Conservation (phyloP, 2,888 invertebrate species). For the Nomada hirtipes region DNA sequence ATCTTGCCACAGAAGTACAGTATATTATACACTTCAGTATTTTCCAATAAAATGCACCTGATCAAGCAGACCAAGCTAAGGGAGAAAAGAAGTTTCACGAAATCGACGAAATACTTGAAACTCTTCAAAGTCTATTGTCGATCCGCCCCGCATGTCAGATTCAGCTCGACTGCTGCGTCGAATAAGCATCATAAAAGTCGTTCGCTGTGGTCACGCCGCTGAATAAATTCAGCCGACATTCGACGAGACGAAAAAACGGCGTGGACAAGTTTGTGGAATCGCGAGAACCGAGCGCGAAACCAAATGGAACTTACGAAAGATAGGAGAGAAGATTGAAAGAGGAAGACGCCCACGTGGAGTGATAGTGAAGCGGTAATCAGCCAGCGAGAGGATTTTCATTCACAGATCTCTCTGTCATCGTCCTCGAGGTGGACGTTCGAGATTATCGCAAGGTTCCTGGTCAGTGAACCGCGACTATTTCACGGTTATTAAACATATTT, state of each 20-base stretch:
- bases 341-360: conserved; percentile 63
- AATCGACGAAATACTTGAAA: not conserved
- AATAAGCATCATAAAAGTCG: conserved; percentile 59
- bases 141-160: conserved; percentile 44
- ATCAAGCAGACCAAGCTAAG: too few species aligned
- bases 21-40: too few species aligned
- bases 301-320: conserved; percentile 63
- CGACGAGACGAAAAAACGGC: conserved; percentile 28
- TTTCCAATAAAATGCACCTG: too few species aligned
- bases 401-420: conserved; percentile 13
- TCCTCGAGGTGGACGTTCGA: not conserved
- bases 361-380: conserved; percentile 45
- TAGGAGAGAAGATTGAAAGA: conserved; percentile 55
- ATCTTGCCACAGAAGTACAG: too few species aligned
- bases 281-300: conserved; percentile 24
- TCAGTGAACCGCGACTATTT: not conserved
- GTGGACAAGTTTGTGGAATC: conserved; percentile 28
- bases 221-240: conserved; percentile 47
- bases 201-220: conserved; percentile 21
- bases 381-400: conserved; percentile 48
- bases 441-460: not conserved
- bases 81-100: too few species aligned
- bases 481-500: too few species aligned
- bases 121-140: conserved; percentile 34
- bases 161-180: conserved; percentile 12